Base-by-base conservation (phyloP, 2,797 vertebrate species). In the Denticeps clupeoides region DNA sequence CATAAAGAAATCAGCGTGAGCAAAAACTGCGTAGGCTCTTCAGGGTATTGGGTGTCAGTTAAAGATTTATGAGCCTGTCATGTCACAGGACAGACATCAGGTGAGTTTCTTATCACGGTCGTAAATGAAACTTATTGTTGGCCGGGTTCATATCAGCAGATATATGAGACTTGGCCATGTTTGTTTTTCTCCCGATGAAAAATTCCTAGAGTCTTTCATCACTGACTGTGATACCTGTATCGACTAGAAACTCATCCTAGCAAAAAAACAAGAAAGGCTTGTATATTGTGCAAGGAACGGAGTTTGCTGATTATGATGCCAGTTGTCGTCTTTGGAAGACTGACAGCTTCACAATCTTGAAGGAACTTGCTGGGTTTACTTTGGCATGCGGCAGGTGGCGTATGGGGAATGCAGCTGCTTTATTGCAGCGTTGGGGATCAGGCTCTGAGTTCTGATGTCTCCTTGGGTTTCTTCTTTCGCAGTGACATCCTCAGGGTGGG, bases 401-500 rank as follows among this genome's bases (percentile, higher is more conserved):
- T 48, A 48, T 41, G 51, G 11, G 4, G 26, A 12, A 38, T 56
- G 33, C 40, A 35, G 40, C n/a, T 8, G 5, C 13, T 19, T 41
- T 18, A 6, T 54, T 35, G 22, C 41, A 26, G 26, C 31, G 22
- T 45, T 27, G 53, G 6, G 43, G 44, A 31, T 51, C 3, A 7
- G 0, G 13, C 27, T 26, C 47, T 2, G 21, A 59, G 50, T 7
- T n/a, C 0, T 15, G 26, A 23, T 25, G 18, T 19, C 43, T 16
- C 26, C 27, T 55, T 35, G 48, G 31, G 43, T 47, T 49, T 45
- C 12, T 8, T 45, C 26, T 45, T 51, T 67, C 56, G 25, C 77
- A 99, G 95, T 64, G 95, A 99, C 77, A 99, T 99, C 78, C 84
- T 97, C 58, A 81, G 92, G 77, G 89, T 98, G 1, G 95, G 93